Conservation (phyloP, 2,797 vertebrate genomes). For the Apogon talboti region DNA sequence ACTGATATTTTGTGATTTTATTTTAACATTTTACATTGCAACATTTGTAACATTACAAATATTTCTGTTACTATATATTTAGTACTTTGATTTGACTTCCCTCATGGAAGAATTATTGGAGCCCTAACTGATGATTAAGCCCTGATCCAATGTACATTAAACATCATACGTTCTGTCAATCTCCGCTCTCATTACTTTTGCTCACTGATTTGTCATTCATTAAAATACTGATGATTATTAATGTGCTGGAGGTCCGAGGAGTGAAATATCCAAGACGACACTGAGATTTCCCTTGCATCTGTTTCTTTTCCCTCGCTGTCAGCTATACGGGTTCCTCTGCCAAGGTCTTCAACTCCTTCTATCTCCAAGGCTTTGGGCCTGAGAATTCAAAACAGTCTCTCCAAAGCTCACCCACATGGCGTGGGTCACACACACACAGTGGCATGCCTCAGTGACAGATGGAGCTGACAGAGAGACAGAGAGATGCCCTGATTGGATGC, state of each 20-base stretch:
- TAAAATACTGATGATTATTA: slow-evolving; percentile 15
- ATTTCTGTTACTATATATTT: not conserved
- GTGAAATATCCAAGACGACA: slow-evolving; percentile 50
- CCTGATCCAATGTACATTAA: not conserved
- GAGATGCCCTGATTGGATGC: slow-evolving; percentile 62
- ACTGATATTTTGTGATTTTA: too few relatives aligned
- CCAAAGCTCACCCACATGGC: slow-evolving; percentile 64
- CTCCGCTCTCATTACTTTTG: not conserved
- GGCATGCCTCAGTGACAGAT: slow-evolving; percentile 70
- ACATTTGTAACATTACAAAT: too few relatives aligned
- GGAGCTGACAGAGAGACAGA: slow-evolving; percentile 59
- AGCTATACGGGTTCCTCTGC: slow-evolving; percentile 49
- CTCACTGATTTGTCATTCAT: slow-evolving; percentile 19
- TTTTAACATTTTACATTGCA: too few relatives aligned
- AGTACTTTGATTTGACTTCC: not conserved
- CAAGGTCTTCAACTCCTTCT: slow-evolving; percentile 56
- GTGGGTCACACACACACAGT: slow-evolving; percentile 62
- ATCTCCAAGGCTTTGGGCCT: slow-evolving; percentile 50
- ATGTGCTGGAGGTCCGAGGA: slow-evolving; percentile 25
- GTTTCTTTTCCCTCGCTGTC: slow-evolving; percentile 42
- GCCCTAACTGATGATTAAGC: not conserved
- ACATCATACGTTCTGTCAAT: not conserved
- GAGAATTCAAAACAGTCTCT: slow-evolving; percentile 57
- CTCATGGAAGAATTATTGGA: not conserved
- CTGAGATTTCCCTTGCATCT: slow-evolving; percentile 59